A percentile compares a stretch with the other conserved stretches of the same genome.
Conservation (phyloP, 2,797 vertebrate species). For the Sciurus carolinensis region DNA sequence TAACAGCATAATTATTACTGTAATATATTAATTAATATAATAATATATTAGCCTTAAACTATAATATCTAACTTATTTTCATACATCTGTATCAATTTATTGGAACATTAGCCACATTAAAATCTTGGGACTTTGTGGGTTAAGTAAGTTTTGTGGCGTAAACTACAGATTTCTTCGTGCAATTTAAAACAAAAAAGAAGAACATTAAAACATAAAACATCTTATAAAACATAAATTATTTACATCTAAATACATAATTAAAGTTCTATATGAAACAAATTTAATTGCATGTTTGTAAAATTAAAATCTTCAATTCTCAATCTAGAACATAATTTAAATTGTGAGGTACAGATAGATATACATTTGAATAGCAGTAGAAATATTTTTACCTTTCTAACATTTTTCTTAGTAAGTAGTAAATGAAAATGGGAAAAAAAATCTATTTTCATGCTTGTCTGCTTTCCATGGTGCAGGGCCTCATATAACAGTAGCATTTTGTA, state of each 20-base stretch:
- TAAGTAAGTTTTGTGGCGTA: not conserved
- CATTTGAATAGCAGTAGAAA: constrained; percentile 5
- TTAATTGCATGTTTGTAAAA: not conserved
- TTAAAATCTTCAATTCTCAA: not conserved
- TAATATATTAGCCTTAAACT: not conserved
- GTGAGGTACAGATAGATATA: not conserved
- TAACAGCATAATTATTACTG: too few relatives aligned
- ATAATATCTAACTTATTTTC: not conserved
- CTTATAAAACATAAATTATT: not conserved
- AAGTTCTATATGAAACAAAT: not conserved
- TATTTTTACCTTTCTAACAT: not conserved
- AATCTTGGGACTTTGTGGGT: not conserved
- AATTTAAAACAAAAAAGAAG: not conserved
- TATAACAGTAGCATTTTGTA: constrained; percentile 35
- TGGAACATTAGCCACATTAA: not conserved
- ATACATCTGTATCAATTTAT: not conserved
- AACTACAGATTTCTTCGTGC: not conserved
- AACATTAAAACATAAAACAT: not conserved
- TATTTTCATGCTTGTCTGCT: constrained; percentile 64
- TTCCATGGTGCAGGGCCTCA: not conserved
- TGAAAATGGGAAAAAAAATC: constrained; percentile 18
- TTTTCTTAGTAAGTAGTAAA: constrained; percentile 35
- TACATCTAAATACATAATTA: not conserved
- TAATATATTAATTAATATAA: too few relatives aligned
- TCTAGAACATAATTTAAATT: not conserved